A percentile compares a stretch with the other conserved stretches of the same genome.
These are phyloP conservation scores for Nudaria mundana DNA, from an alignment of 2,888 invertebrate species.

Conservation along the genomic window DNA sequence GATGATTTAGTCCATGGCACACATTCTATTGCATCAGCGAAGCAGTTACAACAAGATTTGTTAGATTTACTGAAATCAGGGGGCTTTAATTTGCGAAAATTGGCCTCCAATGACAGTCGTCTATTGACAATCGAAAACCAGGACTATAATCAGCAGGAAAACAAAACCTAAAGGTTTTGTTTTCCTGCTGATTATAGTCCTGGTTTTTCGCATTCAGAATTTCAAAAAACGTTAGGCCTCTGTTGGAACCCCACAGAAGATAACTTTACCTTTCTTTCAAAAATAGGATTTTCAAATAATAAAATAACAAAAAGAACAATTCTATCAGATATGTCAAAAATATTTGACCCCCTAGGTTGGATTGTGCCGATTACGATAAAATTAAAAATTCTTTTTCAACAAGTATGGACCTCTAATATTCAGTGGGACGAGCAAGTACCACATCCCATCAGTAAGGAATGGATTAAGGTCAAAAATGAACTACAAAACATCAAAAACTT, in stretches of 20 bases:
- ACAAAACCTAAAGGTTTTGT: too few relatives aligned
- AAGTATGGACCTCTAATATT: neutral
- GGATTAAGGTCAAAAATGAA: too few relatives aligned
- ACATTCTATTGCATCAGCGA: too few relatives aligned
- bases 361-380: neutral
- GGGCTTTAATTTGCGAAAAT: conserved; percentile 1
- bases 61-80: neutral
- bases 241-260: conserved; percentile 15
- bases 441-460: neutral
- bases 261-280: conserved; percentile 15
- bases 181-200: too few relatives aligned
- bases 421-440: neutral
- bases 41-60: neutral
- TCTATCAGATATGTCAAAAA: conserved; percentile 1
- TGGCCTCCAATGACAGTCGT: neutral
- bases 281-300: too few relatives aligned
- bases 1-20: neutral
- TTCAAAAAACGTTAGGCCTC: conserved; percentile 14
- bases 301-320: too few relatives aligned
- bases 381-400: neutral
- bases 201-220: too few relatives aligned
- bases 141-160: conserved; percentile 8
- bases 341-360: conserved; percentile 1
- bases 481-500: too few relatives aligned
- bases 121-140: too few relatives aligned